Evolutionary conservation across 2,797 vertebrate genomes (phyloP), one percentile per base, ranked within the genome.

Genomic region (Arnoldichthys spilopterus): DNA sequence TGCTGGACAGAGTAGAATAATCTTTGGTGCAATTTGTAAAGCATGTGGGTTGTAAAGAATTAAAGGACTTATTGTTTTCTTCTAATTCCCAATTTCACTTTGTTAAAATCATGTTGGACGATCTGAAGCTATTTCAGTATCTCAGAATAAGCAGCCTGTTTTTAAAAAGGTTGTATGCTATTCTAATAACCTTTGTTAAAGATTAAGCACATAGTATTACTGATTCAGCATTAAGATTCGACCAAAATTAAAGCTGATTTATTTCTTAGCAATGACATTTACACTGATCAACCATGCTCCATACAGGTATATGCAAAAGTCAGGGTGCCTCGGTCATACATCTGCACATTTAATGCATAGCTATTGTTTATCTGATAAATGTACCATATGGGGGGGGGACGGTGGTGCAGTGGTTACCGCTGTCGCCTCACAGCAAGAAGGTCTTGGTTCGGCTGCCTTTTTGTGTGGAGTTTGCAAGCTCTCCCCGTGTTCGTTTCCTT

Each of bases 1-100:
- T 93, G 87, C 84, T 89, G 93, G 90, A 62, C 34, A 71, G 20
- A 61, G 8, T 18, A 26, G 34, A 47, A 56, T 30, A 30, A 22
- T 16, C 16, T 53, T 70, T 20, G 49, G 34, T 37, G 53, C 34
- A 40, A 34, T 49, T 13, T 34, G 30, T 16, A 59, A 9, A 22
- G 51, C 24, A 73, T 20, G 28, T 26, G 22, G 20, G 9, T 24
- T 26, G 2, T 1, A 53, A 53, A 53, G 7, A 53, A 6, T n/a
- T 16, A 47, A 11, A 47, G 4, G 11, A 13, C 12, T 47, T 4
- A 18, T 1, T 20, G 49, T 51, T 18, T 51, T 51, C 8, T 51
- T 51, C 49, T 51, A 12, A 45, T 51, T 7, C 49, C 49, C 49
- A 51, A 51, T 20, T 51, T 8, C n/a, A 7, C 16, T 20, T n/a